Conservation (phyloP, 2,113 vertebrate species). For the Chionomys nivalis region DNA sequence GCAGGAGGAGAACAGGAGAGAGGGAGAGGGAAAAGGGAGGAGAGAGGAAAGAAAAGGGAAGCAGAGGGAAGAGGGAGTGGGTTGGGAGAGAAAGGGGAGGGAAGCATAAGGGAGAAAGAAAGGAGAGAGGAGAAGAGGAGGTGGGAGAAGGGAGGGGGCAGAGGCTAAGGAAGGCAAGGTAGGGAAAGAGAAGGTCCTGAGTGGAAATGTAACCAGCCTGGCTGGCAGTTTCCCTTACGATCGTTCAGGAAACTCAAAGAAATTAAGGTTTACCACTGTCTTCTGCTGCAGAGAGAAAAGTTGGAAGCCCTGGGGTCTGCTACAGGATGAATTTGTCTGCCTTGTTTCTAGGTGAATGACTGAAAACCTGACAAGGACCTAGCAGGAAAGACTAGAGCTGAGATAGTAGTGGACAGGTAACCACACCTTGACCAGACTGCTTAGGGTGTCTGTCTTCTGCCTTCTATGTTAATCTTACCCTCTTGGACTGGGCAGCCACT, state of each 20-base stretch:
- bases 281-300: neutral
- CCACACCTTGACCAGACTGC: neutral
- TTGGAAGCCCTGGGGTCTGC: neutral
- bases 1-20: neutral
- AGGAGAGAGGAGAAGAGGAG: neutral
- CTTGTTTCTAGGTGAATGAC: neutral
- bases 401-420: neutral
- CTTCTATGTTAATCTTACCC: neutral
- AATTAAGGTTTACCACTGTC: neutral
- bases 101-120: neutral
- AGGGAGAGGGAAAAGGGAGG: neutral
- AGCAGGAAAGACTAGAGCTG: neutral
- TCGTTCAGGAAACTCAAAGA: neutral
- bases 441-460: neutral
- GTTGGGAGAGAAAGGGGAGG: no score
- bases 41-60: neutral
- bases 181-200: neutral
- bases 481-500: neutral
- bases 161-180: neutral
- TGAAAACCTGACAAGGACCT: neutral
- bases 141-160: neutral
- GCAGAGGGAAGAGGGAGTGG: neutral
- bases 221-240: neutral
- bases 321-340: neutral
- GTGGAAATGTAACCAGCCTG: neutral